Evolutionary conservation across 2,888 invertebrate genomes (phyloP), one percentile per base, ranked within the genome.

Genomic region (Erannis defoliaria): DNA sequence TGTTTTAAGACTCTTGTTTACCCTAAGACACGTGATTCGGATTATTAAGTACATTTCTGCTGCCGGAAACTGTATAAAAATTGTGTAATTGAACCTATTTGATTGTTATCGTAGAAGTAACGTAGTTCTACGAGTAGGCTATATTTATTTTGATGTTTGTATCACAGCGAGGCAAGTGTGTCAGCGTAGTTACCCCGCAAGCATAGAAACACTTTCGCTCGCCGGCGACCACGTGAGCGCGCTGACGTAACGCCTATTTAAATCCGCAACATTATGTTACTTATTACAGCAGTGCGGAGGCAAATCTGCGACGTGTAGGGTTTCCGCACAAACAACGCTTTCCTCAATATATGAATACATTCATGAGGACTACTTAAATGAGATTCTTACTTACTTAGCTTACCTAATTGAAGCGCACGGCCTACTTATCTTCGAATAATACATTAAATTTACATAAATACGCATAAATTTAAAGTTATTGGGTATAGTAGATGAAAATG

Each of bases 181-280:
- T 45, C 50, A 37, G 16, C 1, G 51, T 19, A 51, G 45, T 48
- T 48, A 53, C 31, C 55, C 54, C 26, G 45, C 21, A 37, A 51
- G 61, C 55, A 55, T 49, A 55, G 56, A 56, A 56, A 51, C 56
- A 53, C 62, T 62, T 62, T 51, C 51, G 23, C 50, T 26, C n/a
- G 38, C 29, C 10, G 26, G 18, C 40, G 21, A 29, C 35, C 26
- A 23, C 46, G 49, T 29, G 53, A 19, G 29, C 14, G 26, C 16
- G 38, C n/a, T 46, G 31, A 29, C 51, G 37, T 53, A 37, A 56
- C 55, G 31, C 26, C 10, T 56, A 46, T 53, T 62, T 46, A 56
- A 51, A 56, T 56, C 38, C 31, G 42, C 43, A 42, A 33, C 31
- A 26, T 50, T 48, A 53, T 48, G 48, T 55, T 26, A 26, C 3